Percentiles rank a stretch among this genome's conserved stretches.
Evolutionary conservation across 2,797 vertebrate genomes (phyloP).

Genomic region (Macrochelys suwanniensis): DNA sequence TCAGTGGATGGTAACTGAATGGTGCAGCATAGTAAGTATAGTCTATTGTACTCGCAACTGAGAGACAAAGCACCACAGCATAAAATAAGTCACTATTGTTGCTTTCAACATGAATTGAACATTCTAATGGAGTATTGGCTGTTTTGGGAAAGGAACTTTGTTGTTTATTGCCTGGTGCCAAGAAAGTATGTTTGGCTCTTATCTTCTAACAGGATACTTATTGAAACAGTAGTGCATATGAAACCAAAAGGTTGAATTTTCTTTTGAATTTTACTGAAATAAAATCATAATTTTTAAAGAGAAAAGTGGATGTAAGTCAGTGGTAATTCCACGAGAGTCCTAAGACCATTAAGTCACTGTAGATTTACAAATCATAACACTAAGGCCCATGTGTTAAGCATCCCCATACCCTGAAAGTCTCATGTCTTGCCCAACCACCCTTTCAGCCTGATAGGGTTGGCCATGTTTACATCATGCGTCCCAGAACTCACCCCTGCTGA

Average conservation of each 20-base stretch:
- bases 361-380: not conserved
- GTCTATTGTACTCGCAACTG: accelerated
- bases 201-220: not conserved
- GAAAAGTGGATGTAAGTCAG: not conserved
- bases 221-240: not conserved
- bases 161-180: not conserved
- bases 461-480: accelerated
- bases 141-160: not conserved
- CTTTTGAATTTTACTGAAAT: not conserved
- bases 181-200: not conserved
- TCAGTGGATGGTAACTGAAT: accelerated
- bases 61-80: accelerated
- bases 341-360: accelerated
- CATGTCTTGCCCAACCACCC: accelerated
- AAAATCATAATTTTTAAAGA: not conserved
- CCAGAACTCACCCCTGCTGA: accelerated
- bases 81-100: accelerated
- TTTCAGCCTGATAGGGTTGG: accelerated
- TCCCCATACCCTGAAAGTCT: accelerated
- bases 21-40: not conserved
- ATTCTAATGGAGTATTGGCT: accelerated
- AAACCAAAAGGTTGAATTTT: not conserved
- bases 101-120: not conserved
- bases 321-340: not conserved
- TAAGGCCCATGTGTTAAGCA: accelerated